Conservation (phyloP, 2,888 invertebrate species). For the Ornithoptera alexandrae region DNA sequence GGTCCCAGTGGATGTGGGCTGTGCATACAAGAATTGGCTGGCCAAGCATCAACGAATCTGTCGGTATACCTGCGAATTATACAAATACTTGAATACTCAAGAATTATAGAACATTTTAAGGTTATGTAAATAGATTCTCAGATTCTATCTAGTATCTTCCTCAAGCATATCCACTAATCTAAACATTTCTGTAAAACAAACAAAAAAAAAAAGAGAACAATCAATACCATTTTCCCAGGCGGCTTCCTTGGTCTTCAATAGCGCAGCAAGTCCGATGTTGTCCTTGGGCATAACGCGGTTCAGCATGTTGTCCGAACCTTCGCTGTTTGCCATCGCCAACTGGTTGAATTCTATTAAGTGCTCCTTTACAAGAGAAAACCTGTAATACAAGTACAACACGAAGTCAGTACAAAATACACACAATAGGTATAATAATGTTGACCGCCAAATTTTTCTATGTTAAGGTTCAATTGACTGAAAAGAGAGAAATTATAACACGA, state of each 20-base stretch:
- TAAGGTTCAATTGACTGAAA: too few species aligned
- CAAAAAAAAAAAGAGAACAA: conserved; percentile 1
- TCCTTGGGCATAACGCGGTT: conserved; percentile 99
- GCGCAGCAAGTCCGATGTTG: conserved; percentile 97
- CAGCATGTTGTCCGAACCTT: conserved; percentile 98
- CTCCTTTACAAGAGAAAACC: conserved; percentile 96
- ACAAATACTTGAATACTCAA: background rate
- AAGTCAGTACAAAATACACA: background rate
- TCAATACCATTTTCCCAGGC: conserved; percentile 92
- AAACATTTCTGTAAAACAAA: background rate
- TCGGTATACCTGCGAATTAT: conserved; percentile 80
- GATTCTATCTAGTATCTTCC: too few species aligned
- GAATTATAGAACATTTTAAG: too few species aligned
- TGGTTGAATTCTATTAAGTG: conserved; percentile 99
- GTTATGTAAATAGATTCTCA: too few species aligned
- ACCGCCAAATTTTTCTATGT: too few species aligned
- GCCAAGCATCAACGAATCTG: conserved; percentile 86
- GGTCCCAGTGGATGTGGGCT: conserved; percentile 99
- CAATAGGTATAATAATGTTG: too few species aligned
- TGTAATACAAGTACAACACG: conserved; percentile 58
- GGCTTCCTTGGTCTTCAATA: conserved; percentile 95
- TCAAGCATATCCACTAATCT: background rate
- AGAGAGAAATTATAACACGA: too few species aligned
- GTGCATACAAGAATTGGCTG: conserved; percentile 97
- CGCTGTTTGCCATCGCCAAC: conserved; percentile 98